Conservation (phyloP, 2,113 vertebrate species). For the Siniperca chuatsi region DNA sequence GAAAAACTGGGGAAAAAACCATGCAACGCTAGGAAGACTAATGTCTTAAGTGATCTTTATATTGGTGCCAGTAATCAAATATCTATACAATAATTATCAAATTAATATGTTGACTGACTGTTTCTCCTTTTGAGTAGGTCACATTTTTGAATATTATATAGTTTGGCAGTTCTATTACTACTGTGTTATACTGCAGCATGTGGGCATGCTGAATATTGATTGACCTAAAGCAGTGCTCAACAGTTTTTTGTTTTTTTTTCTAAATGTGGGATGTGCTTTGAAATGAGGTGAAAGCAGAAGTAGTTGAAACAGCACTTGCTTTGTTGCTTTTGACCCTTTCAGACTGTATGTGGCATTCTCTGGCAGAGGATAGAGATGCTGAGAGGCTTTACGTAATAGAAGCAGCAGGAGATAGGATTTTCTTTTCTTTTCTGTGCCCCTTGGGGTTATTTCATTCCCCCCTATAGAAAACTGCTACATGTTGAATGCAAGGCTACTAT, state of each 20-base stretch:
- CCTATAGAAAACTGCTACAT: not conserved
- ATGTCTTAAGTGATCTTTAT: conserved; percentile 15
- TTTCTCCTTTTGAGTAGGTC: not conserved
- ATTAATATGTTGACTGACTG: not conserved
- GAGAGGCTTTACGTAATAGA: conserved; percentile 52
- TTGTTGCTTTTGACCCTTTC: conserved; percentile 46
- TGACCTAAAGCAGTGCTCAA: conserved; percentile 41
- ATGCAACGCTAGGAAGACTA: not conserved
- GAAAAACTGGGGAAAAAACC: conserved; percentile 47
- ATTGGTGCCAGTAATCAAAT: not conserved
- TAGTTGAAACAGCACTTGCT: conserved; percentile 48
- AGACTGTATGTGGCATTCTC: conserved; percentile 38
- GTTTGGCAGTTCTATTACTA: not conserved
- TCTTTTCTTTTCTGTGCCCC: not conserved
- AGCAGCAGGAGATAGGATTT: conserved; percentile 20
- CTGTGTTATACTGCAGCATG: conserved; percentile 13
- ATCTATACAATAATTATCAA: not conserved
- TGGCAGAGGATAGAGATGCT: conserved; percentile 36
- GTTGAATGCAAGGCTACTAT: not conserved
- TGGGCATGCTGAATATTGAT: conserved; percentile 48
- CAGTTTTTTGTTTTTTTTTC: conserved; percentile 30
- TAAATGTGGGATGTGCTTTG: conserved; percentile 45
- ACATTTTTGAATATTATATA: not conserved
- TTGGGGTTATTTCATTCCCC: not conserved
- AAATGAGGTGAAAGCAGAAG: conserved; percentile 51